phyloP scores from a whole-genome alignment of 2,113 vertebrate species.

The Baryphthengus martii region DNA sequence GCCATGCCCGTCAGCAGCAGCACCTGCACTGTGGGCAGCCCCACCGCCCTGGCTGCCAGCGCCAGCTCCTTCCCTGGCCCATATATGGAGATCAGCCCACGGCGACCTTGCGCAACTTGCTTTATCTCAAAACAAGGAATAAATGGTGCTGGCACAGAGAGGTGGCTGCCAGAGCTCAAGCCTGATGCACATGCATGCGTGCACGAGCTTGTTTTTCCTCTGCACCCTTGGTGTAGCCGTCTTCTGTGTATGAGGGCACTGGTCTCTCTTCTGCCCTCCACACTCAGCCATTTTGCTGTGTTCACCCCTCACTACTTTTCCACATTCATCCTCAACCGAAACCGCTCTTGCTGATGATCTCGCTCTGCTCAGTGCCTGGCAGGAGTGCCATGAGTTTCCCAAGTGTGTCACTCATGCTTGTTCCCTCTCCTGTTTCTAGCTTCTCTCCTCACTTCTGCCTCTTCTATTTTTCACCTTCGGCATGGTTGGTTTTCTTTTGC shows the following conservation, averaged over 20 bases:
- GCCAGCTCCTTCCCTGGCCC: rapidly evolving
- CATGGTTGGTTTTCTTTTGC: not conserved
- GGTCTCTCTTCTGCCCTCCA: not conserved
- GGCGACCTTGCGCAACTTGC: rapidly evolving
- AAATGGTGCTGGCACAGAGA: not conserved
- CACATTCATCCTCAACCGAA: not conserved
- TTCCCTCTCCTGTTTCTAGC: not conserved
- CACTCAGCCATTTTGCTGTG: rapidly evolving
- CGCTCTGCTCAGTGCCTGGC: rapidly evolving
- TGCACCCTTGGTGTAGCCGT: not conserved
- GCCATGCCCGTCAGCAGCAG: rapidly evolving
- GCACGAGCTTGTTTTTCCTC: rapidly evolving
- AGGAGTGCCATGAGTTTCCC: not conserved
- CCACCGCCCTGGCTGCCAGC: not conserved
- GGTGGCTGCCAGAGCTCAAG: not conserved
- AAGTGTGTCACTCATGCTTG: rapidly evolving
- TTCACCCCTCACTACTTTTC: not conserved
- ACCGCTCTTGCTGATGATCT: not conserved
- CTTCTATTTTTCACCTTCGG: not conserved
- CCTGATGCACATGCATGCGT: rapidly evolving
- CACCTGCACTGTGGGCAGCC: not conserved
- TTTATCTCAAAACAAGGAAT: not conserved
- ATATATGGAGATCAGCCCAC: not conserved
- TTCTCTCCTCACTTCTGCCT: not conserved
- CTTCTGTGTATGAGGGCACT: not conserved